Evolutionary conservation across 2,888 invertebrate genomes (phyloP).

Genomic region (Clitarchus hookeri): DNA sequence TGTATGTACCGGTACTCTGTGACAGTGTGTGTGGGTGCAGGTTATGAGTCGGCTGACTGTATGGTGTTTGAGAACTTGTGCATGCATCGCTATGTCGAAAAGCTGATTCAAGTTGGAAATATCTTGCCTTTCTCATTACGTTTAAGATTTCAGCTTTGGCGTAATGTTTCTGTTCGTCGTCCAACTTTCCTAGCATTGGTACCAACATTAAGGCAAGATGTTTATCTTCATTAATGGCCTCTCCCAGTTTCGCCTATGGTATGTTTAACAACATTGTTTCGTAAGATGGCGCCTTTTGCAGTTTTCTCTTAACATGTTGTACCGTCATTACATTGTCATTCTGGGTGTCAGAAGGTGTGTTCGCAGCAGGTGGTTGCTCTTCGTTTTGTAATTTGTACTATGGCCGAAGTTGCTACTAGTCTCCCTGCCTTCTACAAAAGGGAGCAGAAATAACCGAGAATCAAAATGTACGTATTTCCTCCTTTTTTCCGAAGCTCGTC

Average conservation of each 20-base stretch:
- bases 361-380: neutral
- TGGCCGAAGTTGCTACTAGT: too few relatives aligned
- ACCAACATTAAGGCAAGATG: constrained; percentile 18
- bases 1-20: too few relatives aligned
- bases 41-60: too few relatives aligned
- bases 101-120: neutral
- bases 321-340: neutral
- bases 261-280: neutral
- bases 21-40: too few relatives aligned
- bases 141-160: constrained; percentile 24
- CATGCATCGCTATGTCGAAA: neutral
- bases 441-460: constrained; percentile 3
- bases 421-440: neutral
- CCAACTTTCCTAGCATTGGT: neutral
- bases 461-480: constrained; percentile 17
- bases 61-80: neutral
- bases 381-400: too few relatives aligned
- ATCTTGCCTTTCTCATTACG: neutral
- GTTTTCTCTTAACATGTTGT: too few relatives aligned
- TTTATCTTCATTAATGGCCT: neutral
- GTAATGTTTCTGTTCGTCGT: constrained; percentile 21
- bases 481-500: constrained; percentile 1
- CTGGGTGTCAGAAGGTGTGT: neutral
- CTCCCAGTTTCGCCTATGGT: neutral
- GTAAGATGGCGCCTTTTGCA: neutral